Evolutionary conservation across 2,113 vertebrate species (phyloP).

Genomic region (Oncorhynchus nerka): DNA sequence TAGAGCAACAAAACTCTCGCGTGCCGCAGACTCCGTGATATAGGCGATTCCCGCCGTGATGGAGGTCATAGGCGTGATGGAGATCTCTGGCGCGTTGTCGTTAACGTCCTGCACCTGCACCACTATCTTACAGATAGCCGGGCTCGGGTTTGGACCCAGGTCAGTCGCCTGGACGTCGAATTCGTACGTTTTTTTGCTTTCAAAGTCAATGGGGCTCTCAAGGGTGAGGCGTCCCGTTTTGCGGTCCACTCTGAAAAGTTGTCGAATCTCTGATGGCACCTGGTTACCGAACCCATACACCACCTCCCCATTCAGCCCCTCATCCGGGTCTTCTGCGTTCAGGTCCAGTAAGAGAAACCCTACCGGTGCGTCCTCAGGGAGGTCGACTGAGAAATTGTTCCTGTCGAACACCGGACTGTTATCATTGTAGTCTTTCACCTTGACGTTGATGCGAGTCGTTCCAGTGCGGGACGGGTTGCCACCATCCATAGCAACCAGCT

Average conservation of each 20-base stretch:
- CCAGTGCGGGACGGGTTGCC: constrained; percentile 86
- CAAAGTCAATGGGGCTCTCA: constrained; percentile 86
- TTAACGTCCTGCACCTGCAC: constrained; percentile 93
- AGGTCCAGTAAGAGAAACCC: constrained; percentile 87
- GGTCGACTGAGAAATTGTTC: constrained; percentile 82
- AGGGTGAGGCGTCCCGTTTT: constrained; percentile 85
- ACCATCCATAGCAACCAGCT: constrained; percentile 90
- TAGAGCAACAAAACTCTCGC: constrained; percentile 92
- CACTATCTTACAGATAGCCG: constrained; percentile 86
- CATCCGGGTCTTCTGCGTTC: constrained; percentile 87
- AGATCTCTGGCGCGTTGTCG: constrained; percentile 91
- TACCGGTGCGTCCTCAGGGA: constrained; percentile 85
- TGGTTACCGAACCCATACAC: constrained; percentile 88
- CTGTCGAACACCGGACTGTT: constrained; percentile 90
- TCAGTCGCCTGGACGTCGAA: constrained; percentile 91
- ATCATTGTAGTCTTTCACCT: constrained; percentile 94
- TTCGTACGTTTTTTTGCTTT: constrained; percentile 89
- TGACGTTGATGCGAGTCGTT: constrained; percentile 83
- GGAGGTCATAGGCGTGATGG: constrained; percentile 87
- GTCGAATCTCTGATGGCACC: constrained; percentile 82
- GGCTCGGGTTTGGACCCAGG: constrained; percentile 83
- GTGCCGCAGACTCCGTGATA: constrained; percentile 83
- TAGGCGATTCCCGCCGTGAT: constrained; percentile 76
- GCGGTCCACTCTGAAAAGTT: constrained; percentile 87
- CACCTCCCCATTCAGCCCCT: constrained; percentile 91